Conservation (phyloP, 37 sponge, comb jelly and placozoan species). For the Crambe crambe region DNA sequence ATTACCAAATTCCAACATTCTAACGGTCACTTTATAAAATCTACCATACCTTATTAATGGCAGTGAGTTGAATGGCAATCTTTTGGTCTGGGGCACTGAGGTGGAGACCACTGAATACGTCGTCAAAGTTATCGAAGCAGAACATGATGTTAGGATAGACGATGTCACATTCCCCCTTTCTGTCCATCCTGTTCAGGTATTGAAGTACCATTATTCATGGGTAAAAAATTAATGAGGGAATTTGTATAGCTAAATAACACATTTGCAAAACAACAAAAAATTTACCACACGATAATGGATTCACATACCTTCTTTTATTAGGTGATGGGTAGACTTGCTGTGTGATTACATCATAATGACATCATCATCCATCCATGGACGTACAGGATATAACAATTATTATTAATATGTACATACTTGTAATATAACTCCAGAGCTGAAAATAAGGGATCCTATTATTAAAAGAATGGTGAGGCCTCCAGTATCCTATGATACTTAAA, state of each 20-base stretch:
- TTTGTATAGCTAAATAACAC: neutral
- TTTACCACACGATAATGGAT: neutral
- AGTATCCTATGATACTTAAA: too few species aligned
- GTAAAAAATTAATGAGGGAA: neutral
- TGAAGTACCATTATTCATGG: neutral
- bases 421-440: too few species aligned
- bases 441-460: too few species aligned
- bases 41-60: conserved; percentile 30
- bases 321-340: conserved; percentile 17
- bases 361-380: too few species aligned
- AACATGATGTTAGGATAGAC: conserved; percentile 50
- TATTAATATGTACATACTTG: too few species aligned
- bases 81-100: conserved; percentile 29
- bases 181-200: conserved; percentile 73
- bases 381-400: too few species aligned
- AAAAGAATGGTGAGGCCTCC: too few species aligned
- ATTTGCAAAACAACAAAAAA: neutral
- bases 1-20: neutral
- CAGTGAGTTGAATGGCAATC: conserved; percentile 48
- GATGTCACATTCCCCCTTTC: conserved; percentile 27
- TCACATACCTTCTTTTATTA: conserved; percentile 1
- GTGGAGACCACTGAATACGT: conserved; percentile 30
- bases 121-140: conserved; percentile 55
- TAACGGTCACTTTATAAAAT: neutral
- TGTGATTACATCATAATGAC: too few species aligned